These are phyloP conservation scores for Nemotelus nigrinus DNA, from an alignment of 2,888 invertebrate species.

Conservation along the genomic window DNA sequence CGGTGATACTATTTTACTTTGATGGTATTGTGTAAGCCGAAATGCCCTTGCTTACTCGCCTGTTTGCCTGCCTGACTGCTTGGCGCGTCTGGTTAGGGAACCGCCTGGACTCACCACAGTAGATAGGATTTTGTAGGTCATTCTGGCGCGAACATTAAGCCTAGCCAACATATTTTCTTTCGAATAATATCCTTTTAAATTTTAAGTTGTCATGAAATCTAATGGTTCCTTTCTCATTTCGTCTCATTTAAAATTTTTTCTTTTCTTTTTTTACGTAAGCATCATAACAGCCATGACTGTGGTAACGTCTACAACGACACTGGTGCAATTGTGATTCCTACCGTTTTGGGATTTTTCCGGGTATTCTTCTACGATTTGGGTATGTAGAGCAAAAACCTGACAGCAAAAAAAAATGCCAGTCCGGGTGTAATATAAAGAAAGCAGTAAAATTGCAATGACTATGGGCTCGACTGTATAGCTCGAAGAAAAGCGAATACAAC, in stretches of 20 bases:
- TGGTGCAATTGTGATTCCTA: too few species aligned
- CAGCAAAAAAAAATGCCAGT: background rate
- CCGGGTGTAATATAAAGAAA: background rate
- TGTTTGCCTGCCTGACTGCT: too few species aligned
- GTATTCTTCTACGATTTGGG: too few species aligned
- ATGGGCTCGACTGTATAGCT: too few species aligned
- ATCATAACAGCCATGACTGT: background rate
- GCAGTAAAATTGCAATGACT: slow-evolving; percentile 11
- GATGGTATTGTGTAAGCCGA: slow-evolving; percentile 29
- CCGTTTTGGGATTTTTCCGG: too few species aligned
- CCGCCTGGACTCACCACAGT: background rate
- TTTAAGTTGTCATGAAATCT: slow-evolving; percentile 39
- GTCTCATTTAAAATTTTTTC: background rate
- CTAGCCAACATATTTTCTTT: slow-evolving; percentile 39
- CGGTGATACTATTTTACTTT: slow-evolving; percentile 36
- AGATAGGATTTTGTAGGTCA: slow-evolving; percentile 30
- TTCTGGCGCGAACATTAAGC: slow-evolving; percentile 46
- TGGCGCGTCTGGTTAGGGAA: too few species aligned
- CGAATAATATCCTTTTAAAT: slow-evolving; percentile 43
- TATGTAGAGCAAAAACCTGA: too few species aligned
- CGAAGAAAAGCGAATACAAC: background rate
- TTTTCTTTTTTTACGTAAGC: slow-evolving; percentile 33
- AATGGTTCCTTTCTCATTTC: slow-evolving; percentile 30
- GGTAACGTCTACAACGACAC: background rate
- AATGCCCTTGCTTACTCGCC: background rate